These are phyloP conservation scores for Potamarius usumacintae DNA, from an alignment of 2,113 vertebrate genomes.

Conservation along the genomic window DNA sequence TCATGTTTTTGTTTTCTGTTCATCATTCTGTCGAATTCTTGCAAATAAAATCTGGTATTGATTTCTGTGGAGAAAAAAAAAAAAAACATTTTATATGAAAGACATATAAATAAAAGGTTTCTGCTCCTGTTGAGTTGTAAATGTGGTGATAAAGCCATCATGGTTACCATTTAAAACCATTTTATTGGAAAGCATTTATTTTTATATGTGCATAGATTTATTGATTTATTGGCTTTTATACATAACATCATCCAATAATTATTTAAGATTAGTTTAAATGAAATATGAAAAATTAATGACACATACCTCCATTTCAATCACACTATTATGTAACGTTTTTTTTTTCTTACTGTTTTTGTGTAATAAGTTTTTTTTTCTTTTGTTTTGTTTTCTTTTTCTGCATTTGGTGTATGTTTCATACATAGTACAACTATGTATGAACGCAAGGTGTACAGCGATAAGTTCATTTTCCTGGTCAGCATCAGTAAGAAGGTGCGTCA, in stretches of 20 bases:
- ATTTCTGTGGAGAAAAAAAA: neutral
- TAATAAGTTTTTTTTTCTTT: slow-evolving; percentile 48
- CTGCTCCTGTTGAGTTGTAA: neutral
- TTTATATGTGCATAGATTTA: slow-evolving; percentile 42
- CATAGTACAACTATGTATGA: slow-evolving; percentile 71
- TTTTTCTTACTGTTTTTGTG: slow-evolving; percentile 63
- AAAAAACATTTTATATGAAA: neutral
- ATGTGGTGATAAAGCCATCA: neutral
- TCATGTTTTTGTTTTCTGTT: neutral
- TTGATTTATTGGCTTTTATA: slow-evolving; percentile 35
- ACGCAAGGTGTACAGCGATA: slow-evolving; percentile 67
- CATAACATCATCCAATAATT: neutral
- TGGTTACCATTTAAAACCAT: slow-evolving; percentile 8
- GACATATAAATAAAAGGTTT: neutral
- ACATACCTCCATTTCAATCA: neutral
- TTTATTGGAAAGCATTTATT: slow-evolving; percentile 52
- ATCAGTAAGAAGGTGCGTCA: slow-evolving; percentile 72
- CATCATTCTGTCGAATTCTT: neutral
- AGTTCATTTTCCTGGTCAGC: slow-evolving; percentile 70
- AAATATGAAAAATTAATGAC: slow-evolving; percentile 1
- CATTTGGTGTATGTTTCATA: slow-evolving; percentile 70
- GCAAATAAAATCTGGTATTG: neutral
- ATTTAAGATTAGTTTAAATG: slow-evolving; percentile 1
- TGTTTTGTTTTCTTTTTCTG: slow-evolving; percentile 59
- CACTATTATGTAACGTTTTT: neutral